phyloP scores from a whole-genome alignment of 2,113 vertebrate genomes.

The Opisthocomus hoazin region DNA sequence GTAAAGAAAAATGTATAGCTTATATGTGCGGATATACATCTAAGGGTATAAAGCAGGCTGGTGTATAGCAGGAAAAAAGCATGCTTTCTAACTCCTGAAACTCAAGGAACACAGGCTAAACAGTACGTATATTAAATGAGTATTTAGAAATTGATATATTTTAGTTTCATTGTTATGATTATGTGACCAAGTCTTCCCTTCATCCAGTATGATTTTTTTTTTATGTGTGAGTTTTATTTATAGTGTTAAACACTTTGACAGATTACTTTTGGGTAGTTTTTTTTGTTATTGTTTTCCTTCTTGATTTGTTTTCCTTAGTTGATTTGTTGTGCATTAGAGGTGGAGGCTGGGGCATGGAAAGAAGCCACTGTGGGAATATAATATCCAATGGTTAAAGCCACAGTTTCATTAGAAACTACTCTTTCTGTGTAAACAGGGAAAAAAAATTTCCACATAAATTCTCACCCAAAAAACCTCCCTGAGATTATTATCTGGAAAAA shows the following conservation, averaged over 20 bases:
- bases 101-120: not conserved
- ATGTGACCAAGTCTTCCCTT: not conserved
- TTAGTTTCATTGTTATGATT: not conserved
- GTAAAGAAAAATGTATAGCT: not conserved
- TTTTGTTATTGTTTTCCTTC: not conserved
- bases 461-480: rapidly evolving
- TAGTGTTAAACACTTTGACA: not conserved
- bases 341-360: not conserved
- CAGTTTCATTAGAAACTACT: not conserved
- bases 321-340: not conserved
- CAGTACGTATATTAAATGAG: not conserved
- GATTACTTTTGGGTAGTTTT: not conserved
- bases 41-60: not conserved
- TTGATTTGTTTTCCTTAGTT: not conserved
- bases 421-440: not conserved
- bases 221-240: not conserved
- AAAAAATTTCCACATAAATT: not conserved
- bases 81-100: not conserved
- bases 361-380: not conserved
- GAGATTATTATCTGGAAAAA: not conserved
- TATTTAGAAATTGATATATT: not conserved
- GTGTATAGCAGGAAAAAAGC: not conserved
- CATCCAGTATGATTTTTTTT: not conserved
- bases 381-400: not conserved
- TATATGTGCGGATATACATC: not conserved